phyloP scores from a whole-genome alignment of 2,888 invertebrate genomes.

The Cerceris ruficornis region DNA sequence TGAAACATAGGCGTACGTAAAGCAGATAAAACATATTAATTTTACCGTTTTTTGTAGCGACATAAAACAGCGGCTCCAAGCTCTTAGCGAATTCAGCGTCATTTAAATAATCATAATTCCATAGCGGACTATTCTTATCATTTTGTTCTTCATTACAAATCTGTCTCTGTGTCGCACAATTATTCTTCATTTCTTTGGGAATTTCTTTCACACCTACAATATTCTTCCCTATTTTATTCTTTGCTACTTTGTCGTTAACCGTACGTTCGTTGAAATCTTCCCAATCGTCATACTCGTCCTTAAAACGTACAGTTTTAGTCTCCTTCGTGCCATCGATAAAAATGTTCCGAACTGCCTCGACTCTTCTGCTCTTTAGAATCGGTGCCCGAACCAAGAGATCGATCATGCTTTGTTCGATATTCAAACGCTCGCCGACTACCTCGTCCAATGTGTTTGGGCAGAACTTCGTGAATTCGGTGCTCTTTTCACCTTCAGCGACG shows the following conservation, averaged over 20 bases:
- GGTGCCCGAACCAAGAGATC: constrained; percentile 68
- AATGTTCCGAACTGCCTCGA: constrained; percentile 29
- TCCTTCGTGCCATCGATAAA: constrained; percentile 50
- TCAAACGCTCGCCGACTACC: constrained; percentile 56
- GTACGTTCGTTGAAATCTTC: background rate
- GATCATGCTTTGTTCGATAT: constrained; percentile 71
- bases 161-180: background rate
- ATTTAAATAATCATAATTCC: background rate
- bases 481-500: too few relatives aligned
- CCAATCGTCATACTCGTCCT: constrained; percentile 58
- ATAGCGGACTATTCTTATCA: background rate
- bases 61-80: constrained; percentile 31
- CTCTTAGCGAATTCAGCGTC: constrained; percentile 2
- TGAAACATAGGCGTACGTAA: too few relatives aligned
- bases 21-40: background rate
- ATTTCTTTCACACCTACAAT: background rate
- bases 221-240: constrained; percentile 1
- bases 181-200: background rate
- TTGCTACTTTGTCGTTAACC: background rate
- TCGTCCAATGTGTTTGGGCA: constrained; percentile 44
- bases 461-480: background rate
- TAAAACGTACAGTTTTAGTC: constrained; percentile 73
- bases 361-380: constrained; percentile 61
- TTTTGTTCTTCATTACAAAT: background rate
- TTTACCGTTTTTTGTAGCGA: constrained; percentile 51